Conservation (phyloP, 64 coral and sea anemone genomes). For the Actinia tenebrosa region DNA sequence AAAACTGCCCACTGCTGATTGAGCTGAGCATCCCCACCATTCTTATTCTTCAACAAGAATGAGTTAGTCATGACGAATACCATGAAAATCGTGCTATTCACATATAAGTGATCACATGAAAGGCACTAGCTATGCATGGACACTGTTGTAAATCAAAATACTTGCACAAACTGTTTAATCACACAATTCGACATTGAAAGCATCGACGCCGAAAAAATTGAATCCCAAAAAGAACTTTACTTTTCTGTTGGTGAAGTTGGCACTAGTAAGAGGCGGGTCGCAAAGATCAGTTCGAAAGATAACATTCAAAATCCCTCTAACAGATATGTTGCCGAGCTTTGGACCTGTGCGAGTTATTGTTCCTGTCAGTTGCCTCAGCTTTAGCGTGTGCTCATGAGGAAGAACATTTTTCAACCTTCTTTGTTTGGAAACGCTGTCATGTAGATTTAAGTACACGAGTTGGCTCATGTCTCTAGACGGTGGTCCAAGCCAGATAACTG, state of each 20-base stretch:
- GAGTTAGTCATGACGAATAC: too few species aligned
- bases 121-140: neutral
- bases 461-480: conserved; percentile 39
- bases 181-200: conserved; percentile 46
- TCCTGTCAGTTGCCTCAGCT: conserved; percentile 34
- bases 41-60: too few species aligned
- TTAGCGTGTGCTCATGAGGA: neutral
- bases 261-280: conserved; percentile 37
- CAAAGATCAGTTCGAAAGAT: conserved; percentile 64
- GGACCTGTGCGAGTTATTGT: conserved; percentile 20
- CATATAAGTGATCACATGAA: too few species aligned
- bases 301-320: conserved; percentile 21
- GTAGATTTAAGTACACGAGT: conserved; percentile 14
- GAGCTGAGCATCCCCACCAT: too few species aligned
- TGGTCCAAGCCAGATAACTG: conserved; percentile 51
- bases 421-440: conserved; percentile 5
- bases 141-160: neutral
- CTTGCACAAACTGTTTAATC: neutral
- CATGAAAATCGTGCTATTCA: too few species aligned
- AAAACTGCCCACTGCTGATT: too few species aligned
- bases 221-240: conserved; percentile 66
- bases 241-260: conserved; percentile 11
- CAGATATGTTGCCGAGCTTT: conserved; percentile 50
- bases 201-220: conserved; percentile 62
- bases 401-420: conserved; percentile 25